These are phyloP conservation scores for Torymus auratus DNA, from an alignment of 2,888 invertebrate species.

Conservation along the genomic window DNA sequence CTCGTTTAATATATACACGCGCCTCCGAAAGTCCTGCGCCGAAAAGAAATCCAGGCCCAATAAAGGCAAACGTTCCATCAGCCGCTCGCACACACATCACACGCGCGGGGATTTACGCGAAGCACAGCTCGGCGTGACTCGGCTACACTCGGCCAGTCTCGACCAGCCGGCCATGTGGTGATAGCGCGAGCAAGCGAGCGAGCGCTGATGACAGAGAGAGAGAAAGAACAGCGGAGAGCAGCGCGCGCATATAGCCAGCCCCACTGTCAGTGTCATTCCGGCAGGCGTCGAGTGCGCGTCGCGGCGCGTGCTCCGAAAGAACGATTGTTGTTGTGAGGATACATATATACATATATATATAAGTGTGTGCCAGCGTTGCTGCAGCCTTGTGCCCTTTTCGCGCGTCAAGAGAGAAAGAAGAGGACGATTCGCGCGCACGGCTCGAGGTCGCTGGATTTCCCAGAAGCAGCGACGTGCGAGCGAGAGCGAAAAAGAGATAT, in stretches of 20 bases:
- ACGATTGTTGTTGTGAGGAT: too few species aligned
- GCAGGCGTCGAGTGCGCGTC: constrained; percentile 62
- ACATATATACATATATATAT: too few species aligned
- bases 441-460: too few species aligned
- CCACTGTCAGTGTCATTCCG: constrained; percentile 75
- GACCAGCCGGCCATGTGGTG: constrained; percentile 61
- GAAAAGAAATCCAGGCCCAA: not conserved
- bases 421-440: too few species aligned
- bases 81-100: not conserved
- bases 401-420: too few species aligned
- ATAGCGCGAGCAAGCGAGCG: constrained; percentile 63
- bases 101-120: not conserved
- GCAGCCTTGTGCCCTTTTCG: too few species aligned
- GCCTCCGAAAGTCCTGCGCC: not conserved
- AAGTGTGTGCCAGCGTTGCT: too few species aligned
- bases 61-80: not conserved
- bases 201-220: not conserved
- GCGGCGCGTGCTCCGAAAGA: not conserved
- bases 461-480: too few species aligned
- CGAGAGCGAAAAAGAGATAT: too few species aligned
- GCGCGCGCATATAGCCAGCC: constrained; percentile 36
- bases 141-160: constrained; percentile 20
- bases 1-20: not conserved
- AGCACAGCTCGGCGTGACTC: constrained; percentile 5
- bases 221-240: not conserved